Conservation (phyloP, 2,797 vertebrate genomes). For the Allobates femoralis region DNA sequence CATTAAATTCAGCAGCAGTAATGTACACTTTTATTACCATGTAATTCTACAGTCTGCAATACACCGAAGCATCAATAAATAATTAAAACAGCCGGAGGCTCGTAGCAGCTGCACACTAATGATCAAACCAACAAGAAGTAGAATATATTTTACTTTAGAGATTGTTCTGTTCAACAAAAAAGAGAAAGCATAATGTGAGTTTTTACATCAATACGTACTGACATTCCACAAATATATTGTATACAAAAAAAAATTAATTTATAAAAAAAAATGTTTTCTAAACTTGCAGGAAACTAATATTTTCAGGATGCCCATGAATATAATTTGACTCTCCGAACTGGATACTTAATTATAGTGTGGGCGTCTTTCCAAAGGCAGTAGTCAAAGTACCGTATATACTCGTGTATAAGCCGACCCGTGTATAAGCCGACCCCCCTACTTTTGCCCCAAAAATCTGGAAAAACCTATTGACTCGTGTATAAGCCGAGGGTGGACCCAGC, state of each 20-base stretch:
- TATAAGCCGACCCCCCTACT: no score
- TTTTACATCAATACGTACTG: conserved; percentile 3
- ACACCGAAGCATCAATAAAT: conserved; percentile 23
- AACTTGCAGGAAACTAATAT: background rate
- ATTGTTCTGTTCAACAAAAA: background rate
- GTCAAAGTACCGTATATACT: no score
- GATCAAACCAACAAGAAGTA: conserved; percentile 27
- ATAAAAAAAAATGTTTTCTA: background rate
- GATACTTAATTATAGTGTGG: background rate
- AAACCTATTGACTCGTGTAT: no score
- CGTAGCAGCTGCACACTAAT: background rate
- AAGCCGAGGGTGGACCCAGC: no score
- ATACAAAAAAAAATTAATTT: background rate
- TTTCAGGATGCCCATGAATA: background rate
- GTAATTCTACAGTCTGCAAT: background rate
- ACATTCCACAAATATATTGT: background rate
- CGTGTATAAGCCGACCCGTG: no score
- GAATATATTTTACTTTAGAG: background rate
- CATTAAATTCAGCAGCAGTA: conserved; percentile 19
- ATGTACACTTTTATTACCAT: conserved; percentile 10
- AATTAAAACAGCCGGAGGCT: background rate
- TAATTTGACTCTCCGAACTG: background rate
- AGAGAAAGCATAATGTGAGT: background rate
- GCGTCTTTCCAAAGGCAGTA: background rate
- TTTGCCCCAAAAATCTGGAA: no score